Evolutionary conservation across 2,797 vertebrate species (phyloP), one percentile per base, ranked within the genome.

Genomic region (Fratercula arctica): DNA sequence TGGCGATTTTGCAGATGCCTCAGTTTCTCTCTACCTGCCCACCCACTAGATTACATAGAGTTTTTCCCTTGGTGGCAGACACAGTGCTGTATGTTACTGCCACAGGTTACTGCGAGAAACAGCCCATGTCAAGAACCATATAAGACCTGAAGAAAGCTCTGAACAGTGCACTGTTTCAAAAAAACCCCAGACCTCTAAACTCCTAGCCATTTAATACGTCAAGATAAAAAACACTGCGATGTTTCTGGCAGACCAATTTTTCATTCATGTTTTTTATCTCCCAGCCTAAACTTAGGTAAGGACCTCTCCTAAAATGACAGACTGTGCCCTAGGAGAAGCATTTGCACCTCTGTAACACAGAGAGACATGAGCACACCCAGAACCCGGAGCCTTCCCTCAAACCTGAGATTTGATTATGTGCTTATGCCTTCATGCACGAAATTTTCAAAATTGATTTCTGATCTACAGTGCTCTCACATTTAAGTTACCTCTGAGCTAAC

Each of bases 281-380:
- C 25, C n/a, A 87, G 21, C 3, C 66, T 64, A 61, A 81, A 48
- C 7, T 56, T 66, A n/a, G 35, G 28, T 26, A 63, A 81, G 33
- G 13, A n/a, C 19, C 51, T 70, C 41, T 68, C n/a, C 80, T 85
- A 39, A 39, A 75, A 69, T 7, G 14, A 29, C 50, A 84, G 43
- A 21, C 11, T 12, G 18, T 15, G 6, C 51, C 43, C 23, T 25
- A 17, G 43, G 51, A 83, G 67, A 83, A 66, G 23, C 24, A 37
- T 16, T 48, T 33, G 28, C 9, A 13, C 33, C 35, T 69, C 29
- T 33, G 29, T 35, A 66, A 46, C 1, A 4, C 20, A 70, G 28
- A 81, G 9, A 9, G 15, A 79, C 25, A 37, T 0, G 2, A 78
- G 15, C 25, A 64, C 20, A 57, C 6, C 0, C 3, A 57, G 39